Evolutionary conservation across 2,888 invertebrate genomes (phyloP).

Genomic region (Clepsis dumicolana): DNA sequence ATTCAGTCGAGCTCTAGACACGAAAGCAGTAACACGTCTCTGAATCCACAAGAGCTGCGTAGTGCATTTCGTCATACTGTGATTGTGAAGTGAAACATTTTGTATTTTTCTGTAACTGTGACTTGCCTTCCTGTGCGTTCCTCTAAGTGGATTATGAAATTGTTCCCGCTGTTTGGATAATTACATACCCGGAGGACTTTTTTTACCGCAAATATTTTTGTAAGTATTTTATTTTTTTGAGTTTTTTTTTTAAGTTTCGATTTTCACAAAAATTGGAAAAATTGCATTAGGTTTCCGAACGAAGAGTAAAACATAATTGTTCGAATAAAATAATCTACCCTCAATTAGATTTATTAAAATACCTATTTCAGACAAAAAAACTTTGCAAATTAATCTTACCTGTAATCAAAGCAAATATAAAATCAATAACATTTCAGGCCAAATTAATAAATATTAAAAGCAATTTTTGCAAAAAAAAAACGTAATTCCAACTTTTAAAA

Average conservation of each 20-base stretch:
- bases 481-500: background rate
- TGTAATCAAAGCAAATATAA: background rate
- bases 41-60: constrained; percentile 65
- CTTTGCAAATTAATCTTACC: background rate
- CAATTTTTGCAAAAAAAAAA: background rate
- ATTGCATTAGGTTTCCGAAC: background rate
- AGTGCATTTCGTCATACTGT: constrained; percentile 82
- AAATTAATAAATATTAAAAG: background rate
- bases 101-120: constrained; percentile 66
- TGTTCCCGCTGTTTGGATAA: constrained; percentile 82
- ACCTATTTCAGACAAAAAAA: background rate
- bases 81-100: constrained; percentile 79
- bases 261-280: constrained; percentile 21
- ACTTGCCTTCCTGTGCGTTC: constrained; percentile 64
- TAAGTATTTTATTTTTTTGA: constrained; percentile 69
- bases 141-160: constrained; percentile 77
- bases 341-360: constrained; percentile 11
- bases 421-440: too few relatives aligned
- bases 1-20: constrained; percentile 79
- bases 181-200: constrained; percentile 76
- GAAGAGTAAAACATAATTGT: background rate
- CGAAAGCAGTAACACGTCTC: constrained; percentile 69
- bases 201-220: constrained; percentile 85
- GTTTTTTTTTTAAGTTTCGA: background rate
- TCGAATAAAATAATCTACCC: constrained; percentile 8